Conservation (phyloP, 2,797 vertebrate species). For the Alcedo quadribrachys region DNA sequence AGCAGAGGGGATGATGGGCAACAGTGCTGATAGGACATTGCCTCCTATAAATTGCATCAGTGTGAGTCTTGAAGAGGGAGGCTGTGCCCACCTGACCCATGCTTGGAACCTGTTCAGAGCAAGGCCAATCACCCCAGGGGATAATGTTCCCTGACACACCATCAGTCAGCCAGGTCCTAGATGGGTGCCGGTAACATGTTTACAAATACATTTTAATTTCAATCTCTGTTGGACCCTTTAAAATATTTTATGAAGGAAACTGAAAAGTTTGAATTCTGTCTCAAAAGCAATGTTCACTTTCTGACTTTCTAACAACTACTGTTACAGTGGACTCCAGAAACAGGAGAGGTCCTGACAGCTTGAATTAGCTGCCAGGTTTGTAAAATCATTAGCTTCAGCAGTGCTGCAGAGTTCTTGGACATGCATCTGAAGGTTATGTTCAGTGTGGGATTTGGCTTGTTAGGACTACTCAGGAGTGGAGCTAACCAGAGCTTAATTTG, state of each 20-base stretch:
- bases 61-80: neutral
- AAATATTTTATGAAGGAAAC: neutral
- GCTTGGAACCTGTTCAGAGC: neutral
- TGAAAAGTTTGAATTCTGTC: neutral
- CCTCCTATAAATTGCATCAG: neutral
- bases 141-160: neutral
- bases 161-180: neutral
- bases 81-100: rapidly evolving
- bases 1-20: neutral
- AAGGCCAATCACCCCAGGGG: neutral
- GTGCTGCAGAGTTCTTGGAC: neutral
- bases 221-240: neutral
- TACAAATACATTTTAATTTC: neutral
- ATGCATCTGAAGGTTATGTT: neutral
- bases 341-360: neutral
- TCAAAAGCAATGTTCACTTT: neutral
- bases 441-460: neutral
- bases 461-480: neutral
- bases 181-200: neutral
- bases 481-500: neutral
- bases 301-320: neutral
- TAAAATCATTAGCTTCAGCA: neutral
- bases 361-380: neutral
- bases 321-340: neutral
- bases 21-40: neutral